phyloP scores from a whole-genome alignment of 2,113 vertebrate species.

The Gobio gobio region DNA sequence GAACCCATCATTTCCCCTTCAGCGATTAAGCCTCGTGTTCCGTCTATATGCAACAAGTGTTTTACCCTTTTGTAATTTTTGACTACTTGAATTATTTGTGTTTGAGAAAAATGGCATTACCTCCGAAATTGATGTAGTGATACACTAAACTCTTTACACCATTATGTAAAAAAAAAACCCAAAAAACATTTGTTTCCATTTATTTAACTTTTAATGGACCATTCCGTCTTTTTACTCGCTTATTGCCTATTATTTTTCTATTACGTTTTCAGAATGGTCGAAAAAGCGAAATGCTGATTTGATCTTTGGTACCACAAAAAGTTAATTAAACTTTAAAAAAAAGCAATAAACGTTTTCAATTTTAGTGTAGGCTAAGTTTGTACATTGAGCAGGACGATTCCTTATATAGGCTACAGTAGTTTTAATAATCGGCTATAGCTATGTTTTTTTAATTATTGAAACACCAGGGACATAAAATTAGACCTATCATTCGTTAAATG shows the following conservation, averaged over 20 bases:
- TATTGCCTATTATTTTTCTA: too few species aligned
- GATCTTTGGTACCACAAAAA: background rate
- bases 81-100: background rate
- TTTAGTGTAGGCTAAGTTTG: background rate
- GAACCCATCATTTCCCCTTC: slow-evolving; percentile 13
- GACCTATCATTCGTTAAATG: background rate
- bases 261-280: background rate
- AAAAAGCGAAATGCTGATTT: background rate
- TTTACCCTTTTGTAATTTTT: background rate
- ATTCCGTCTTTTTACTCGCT: background rate
- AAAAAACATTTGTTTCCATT: background rate
- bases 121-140: background rate
- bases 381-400: background rate
- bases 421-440: background rate
- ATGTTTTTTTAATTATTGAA: background rate
- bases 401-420: background rate
- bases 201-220: background rate
- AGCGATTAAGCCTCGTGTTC: background rate
- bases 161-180: background rate
- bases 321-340: background rate
- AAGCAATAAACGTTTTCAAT: too few species aligned
- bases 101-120: background rate
- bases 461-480: background rate
- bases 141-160: background rate
- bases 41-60: slow-evolving; percentile 31